Conservation (phyloP, 2,888 invertebrate species). For the Macaria liturata region DNA sequence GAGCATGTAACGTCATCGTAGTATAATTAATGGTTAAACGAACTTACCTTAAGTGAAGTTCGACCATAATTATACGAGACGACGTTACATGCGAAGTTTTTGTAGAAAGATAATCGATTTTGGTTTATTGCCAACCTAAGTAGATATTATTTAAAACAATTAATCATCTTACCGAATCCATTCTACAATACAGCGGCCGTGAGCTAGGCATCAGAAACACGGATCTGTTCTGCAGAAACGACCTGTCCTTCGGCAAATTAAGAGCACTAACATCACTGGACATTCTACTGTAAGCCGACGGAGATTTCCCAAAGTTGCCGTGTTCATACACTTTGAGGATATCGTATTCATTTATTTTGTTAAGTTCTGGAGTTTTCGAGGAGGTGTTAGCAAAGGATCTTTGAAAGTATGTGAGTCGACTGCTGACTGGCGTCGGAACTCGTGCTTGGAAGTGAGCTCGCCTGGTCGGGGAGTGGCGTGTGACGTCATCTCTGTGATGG, state of each 20-base stretch:
- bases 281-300: conserved; percentile 33
- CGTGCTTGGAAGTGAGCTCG: not conserved
- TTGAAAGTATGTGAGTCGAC: conserved; percentile 22
- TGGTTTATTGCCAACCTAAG: too few relatives aligned
- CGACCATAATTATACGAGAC: too few relatives aligned
- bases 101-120: too few relatives aligned
- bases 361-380: conserved; percentile 30
- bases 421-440: conserved; percentile 2
- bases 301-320: conserved; percentile 30
- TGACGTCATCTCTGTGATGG: conserved; percentile 18
- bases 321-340: conserved; percentile 35
- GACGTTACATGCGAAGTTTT: too few relatives aligned
- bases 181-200: conserved; percentile 34
- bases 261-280: conserved; percentile 28
- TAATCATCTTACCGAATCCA: conserved; percentile 38
- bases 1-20: too few relatives aligned
- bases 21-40: too few relatives aligned
- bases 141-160: too few relatives aligned
- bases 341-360: conserved; percentile 33
- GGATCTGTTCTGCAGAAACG: conserved; percentile 22
- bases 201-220: conserved; percentile 24
- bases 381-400: conserved; percentile 22
- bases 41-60: too few relatives aligned
- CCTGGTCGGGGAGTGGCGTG: not conserved
- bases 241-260: conserved; percentile 27